A percentile compares a stretch with the other conserved stretches of the same genome.
Conservation (phyloP, 2,888 invertebrate species). For the Rhaphigaster nebulosa region DNA sequence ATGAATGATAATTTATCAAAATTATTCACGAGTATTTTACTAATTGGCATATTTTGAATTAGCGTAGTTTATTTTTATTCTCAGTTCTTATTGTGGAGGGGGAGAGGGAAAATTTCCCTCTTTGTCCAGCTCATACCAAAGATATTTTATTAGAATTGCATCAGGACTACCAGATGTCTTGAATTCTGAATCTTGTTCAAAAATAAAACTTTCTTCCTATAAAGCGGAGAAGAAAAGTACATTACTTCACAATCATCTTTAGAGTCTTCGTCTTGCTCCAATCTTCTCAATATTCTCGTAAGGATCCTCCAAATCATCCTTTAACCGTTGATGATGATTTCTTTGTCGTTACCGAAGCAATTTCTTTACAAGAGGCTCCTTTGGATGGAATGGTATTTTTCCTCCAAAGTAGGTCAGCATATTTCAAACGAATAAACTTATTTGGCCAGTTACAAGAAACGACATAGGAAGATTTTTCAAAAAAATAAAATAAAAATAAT, state of each 20-base stretch:
- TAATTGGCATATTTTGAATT: too few relatives aligned
- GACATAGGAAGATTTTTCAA: too few relatives aligned
- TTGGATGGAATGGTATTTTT: not conserved
- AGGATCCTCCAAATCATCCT: not conserved
- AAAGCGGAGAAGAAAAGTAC: not conserved
- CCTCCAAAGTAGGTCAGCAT: not conserved
- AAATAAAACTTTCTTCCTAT: not conserved
- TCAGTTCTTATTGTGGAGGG: too few relatives aligned
- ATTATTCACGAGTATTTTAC: too few relatives aligned
- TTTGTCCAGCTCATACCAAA: not conserved
- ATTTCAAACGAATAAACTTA: too few relatives aligned
- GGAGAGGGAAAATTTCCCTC: too few relatives aligned
- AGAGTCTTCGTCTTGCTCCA: not conserved
- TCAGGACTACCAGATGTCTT: not conserved
- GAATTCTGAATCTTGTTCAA: too few relatives aligned
- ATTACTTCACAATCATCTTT: not conserved
- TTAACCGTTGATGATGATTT: not conserved
- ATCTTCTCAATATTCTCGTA: not conserved
- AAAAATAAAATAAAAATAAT: too few relatives aligned
- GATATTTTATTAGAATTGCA: not conserved
- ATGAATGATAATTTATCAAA: too few relatives aligned
- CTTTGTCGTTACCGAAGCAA: not conserved
- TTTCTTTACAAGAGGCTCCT: not conserved
- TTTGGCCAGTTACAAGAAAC: too few relatives aligned
- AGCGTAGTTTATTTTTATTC: too few relatives aligned